Evolutionary conservation across 2,113 vertebrate genomes (phyloP), one percentile per base, ranked within the genome.

Genomic region (Ahaetulla prasina): DNA sequence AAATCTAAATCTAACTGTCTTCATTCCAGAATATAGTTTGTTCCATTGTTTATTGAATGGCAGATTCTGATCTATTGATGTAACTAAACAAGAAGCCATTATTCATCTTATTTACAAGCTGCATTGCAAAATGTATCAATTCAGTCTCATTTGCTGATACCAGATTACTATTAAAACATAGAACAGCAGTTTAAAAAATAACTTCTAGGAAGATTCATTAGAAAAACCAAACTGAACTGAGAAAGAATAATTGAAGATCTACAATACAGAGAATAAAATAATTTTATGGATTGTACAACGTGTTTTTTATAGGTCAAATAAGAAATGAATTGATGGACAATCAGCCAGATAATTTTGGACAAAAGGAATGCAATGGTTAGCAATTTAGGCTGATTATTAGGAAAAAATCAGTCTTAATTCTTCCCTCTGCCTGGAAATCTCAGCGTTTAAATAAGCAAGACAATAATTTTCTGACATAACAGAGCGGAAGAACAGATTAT

Each of bases 21-120:
- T 97, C 96, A 97, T 97, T 96, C 94, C 96, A 96, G 95, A 97
- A 94, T 96, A 96, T 94, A 90, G 94, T 94, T 97, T 96, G 94
- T 97, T 96, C 97, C 95, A 97, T 95, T 93, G 96, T 96, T 94
- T 97, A 97, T 96, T 0, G 95, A 97, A 95, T 95, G 87, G 87
- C 91, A 93, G 96, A 97, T 96, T 95, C 93, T 95, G 94, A 63
- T 85, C 95, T 97, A 53, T 93, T 95, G 95, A 91, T 63, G 92
- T 74, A 92, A 93, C 86, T 91, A 93, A 97, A 93, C 89, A 95
- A 95, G 91, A 97, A 96, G 95, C 88, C 94, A 95, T 96, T 91
- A 89, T 96, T 95, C 95, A 60, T 93, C 84, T 92, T 57, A 25
- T 95, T 96, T 95, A 93, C 94, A 94, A 96, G 95, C 91, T 95